Base-by-base conservation (phyloP, 2,888 invertebrate genomes). In the Nysson spinosus region DNA sequence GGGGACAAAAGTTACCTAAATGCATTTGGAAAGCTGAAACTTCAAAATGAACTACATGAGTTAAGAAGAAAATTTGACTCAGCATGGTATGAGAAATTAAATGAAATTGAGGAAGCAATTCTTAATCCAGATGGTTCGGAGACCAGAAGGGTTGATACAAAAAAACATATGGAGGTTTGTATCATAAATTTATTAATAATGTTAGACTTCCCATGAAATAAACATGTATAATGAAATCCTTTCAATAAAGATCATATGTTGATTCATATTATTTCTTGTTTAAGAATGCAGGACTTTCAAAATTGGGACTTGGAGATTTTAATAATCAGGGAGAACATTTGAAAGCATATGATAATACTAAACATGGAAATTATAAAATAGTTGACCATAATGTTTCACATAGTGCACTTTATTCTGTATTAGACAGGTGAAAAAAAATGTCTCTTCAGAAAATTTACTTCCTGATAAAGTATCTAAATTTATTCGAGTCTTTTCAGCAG, bases 11-110 rank as follows among this genome's bases (percentile, higher is more conserved):
- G 55, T 68, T 79, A 82, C 37, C 62, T 81, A 3, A 78, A 72
- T 39, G 56, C 71, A 26, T 82, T 84, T 65, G 81, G 83, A 2
- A 78, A 72, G 57, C 42, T 73, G 4, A 69, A 72, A 46, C 76
- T 84, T 46, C 78, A 78, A 77, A 82, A 79, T 62, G 81, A 84
- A 44, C 47, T 83, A 7, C 62, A 65, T 5, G 71, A 75, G 39
- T 67, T 83, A 34, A 72, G 74, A 43, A 62, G 66, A 7, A 82
- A 64, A 49, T 56, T 84, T 12, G 64, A 72, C 20, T 42, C 75
- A 2, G 51, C 63, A 19, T 82, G 77, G 76, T 67, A 81, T 12
- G 68, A 76, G 9, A 83, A 80, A 60, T 54, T 84, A 9, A 63
- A 81, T 51, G 47, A 74, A 49, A 76, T 84, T 40, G 83, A 82